Conservation (phyloP, 2,113 vertebrate genomes). For the Argyrosomus japonicus region DNA sequence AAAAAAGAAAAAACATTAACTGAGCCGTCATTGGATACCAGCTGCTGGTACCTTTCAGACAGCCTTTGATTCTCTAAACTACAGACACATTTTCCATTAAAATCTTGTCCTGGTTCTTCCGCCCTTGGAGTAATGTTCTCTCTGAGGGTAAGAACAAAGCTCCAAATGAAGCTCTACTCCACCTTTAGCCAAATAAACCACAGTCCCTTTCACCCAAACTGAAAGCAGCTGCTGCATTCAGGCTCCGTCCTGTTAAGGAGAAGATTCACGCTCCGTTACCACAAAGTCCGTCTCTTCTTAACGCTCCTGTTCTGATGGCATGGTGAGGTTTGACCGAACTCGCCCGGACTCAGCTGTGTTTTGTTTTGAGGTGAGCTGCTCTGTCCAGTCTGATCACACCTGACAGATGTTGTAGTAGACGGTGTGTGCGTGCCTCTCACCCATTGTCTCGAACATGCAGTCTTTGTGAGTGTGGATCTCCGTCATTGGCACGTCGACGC, state of each 20-base stretch:
- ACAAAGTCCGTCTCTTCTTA: neutral
- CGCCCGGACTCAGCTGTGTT: neutral
- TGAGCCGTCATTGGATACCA: too few relatives aligned
- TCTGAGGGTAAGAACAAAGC: too few relatives aligned
- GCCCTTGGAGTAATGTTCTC: too few relatives aligned
- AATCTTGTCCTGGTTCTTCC: too few relatives aligned
- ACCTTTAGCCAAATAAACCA: neutral
- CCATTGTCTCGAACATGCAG: constrained; percentile 73
- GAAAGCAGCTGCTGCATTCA: neutral
- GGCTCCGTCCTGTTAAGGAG: neutral
- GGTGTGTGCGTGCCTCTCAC: constrained; percentile 76
- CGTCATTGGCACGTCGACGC: constrained; percentile 71
- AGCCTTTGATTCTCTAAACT: too few relatives aligned
- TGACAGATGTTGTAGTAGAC: constrained; percentile 89
- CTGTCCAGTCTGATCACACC: constrained; percentile 72
- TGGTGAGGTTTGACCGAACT: neutral
- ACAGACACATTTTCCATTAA: too few relatives aligned
- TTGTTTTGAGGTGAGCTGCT: neutral
- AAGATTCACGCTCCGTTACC: neutral
- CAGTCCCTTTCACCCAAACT: neutral
- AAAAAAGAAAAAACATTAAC: too few relatives aligned
- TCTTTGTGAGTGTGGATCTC: constrained; percentile 81
- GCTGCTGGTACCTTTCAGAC: too few relatives aligned
- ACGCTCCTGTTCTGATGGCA: constrained; percentile 27
- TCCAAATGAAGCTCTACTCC: too few relatives aligned